A percentile compares a stretch with the other conserved stretches of the same genome.
Conservation (phyloP, 2,888 invertebrate species). For the Apotomis turbidana region DNA sequence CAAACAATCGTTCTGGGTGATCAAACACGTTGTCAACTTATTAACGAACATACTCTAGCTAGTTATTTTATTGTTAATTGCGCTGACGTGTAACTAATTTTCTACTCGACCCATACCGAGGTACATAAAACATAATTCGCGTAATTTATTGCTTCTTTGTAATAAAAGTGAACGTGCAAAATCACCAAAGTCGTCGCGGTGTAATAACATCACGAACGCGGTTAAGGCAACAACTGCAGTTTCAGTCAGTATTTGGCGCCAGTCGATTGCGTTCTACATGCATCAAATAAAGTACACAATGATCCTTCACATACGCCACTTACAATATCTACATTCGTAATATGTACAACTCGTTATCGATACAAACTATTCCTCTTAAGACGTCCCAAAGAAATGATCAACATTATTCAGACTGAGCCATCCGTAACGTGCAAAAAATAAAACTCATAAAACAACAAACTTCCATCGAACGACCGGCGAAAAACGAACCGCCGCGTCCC, state of each 20-base stretch:
- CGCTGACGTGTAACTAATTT: slow-evolving; percentile 11
- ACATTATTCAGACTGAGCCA: slow-evolving; percentile 81
- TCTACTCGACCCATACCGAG: slow-evolving; percentile 9
- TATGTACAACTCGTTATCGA: slow-evolving; percentile 52
- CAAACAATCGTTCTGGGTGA: slow-evolving; percentile 15
- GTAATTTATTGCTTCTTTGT: slow-evolving; percentile 25
- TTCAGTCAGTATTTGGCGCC: slow-evolving; percentile 42
- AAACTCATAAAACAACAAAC: slow-evolving; percentile 81
- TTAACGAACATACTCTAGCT: slow-evolving; percentile 17
- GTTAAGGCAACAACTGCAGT: slow-evolving; percentile 37
- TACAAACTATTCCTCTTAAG: slow-evolving; percentile 50
- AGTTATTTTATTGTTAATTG: slow-evolving; percentile 16
- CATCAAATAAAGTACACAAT: slow-evolving; percentile 46
- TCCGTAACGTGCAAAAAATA: slow-evolving; percentile 73
- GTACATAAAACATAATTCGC: slow-evolving; percentile 21
- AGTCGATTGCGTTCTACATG: slow-evolving; percentile 23
- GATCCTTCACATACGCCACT: slow-evolving; percentile 46
- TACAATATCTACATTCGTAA: slow-evolving; percentile 47
- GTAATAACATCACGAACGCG: slow-evolving; percentile 31
- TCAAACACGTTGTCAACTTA: slow-evolving; percentile 4
- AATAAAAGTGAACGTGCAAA: slow-evolving; percentile 7
- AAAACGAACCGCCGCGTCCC: slow-evolving; percentile 67
- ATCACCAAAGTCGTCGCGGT: slow-evolving; percentile 6
- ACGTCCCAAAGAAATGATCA: slow-evolving; percentile 79
- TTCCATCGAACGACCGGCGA: slow-evolving; percentile 72